Conservation (phyloP, 2,113 vertebrate species). For the Neotragus pygmaeus region DNA sequence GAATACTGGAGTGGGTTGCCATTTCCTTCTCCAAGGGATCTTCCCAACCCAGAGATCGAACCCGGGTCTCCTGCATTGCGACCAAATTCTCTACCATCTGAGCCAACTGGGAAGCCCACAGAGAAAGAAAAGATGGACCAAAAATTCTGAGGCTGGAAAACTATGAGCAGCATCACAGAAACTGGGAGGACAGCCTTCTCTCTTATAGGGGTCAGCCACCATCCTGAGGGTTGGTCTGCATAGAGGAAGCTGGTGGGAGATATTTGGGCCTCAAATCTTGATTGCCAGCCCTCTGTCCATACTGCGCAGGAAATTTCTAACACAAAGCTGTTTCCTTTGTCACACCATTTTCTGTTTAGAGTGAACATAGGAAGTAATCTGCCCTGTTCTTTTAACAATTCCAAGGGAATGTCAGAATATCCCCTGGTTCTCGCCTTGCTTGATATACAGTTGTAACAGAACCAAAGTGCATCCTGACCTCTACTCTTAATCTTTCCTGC, state of each 20-base stretch:
- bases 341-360: slow-evolving; percentile 64
- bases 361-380: slow-evolving; percentile 62
- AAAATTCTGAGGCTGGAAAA: not conserved
- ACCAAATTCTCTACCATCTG: not conserved
- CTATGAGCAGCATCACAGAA: not conserved
- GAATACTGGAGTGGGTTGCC: not conserved
- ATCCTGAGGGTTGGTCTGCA: not conserved
- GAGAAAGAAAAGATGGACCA: not conserved
- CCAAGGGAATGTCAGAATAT: slow-evolving; percentile 58
- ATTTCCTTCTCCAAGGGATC: not conserved
- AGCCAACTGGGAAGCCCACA: not conserved
- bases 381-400: slow-evolving; percentile 65
- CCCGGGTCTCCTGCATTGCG: not conserved
- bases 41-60: not conserved
- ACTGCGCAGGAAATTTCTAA: slow-evolving; percentile 65
- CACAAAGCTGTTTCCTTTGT: slow-evolving; percentile 71
- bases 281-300: not conserved
- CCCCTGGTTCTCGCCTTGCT: slow-evolving; percentile 33
- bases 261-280: slow-evolving; percentile 22
- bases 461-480: slow-evolving; percentile 48
- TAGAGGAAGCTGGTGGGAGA: slow-evolving; percentile 25
- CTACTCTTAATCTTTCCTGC: slow-evolving; percentile 38
- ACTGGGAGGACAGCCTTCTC: not conserved
- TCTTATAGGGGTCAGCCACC: not conserved
- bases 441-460: slow-evolving; percentile 30